Percentiles rank a stretch among this genome's conserved stretches.
phyloP scores from a whole-genome alignment of 2,888 invertebrate species.

The Stenodema calcarata region DNA sequence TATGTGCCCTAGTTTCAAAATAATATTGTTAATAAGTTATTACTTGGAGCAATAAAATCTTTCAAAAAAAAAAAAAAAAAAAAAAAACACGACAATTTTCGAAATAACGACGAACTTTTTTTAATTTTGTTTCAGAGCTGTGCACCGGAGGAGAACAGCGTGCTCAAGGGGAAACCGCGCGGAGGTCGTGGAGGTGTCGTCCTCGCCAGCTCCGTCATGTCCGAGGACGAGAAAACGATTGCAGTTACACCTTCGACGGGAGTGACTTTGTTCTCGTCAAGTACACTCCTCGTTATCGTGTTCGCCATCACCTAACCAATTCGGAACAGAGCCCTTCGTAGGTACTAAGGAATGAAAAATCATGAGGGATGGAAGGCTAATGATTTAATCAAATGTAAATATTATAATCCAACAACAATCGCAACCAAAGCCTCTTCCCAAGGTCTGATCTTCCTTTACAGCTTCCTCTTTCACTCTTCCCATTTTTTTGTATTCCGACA shows the following conservation, averaged over 20 bases:
- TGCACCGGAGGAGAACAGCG: slow-evolving; percentile 65
- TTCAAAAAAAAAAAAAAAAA: too few relatives aligned
- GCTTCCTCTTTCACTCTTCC: not conserved
- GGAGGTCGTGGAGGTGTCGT: slow-evolving; percentile 66
- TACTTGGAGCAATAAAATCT: too few relatives aligned
- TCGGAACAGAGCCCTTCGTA: not conserved
- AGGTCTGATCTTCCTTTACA: not conserved
- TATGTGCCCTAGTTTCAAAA: too few relatives aligned
- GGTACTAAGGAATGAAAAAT: not conserved
- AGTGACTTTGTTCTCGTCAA: not conserved
- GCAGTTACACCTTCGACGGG: slow-evolving; percentile 14
- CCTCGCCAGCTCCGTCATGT: slow-evolving; percentile 72
- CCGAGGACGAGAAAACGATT: slow-evolving; percentile 65
- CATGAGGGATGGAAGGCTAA: not conserved
- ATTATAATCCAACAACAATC: not conserved
- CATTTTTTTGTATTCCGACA: not conserved
- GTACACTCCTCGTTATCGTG: slow-evolving; percentile 18
- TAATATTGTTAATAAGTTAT: too few relatives aligned
- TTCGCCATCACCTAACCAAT: slow-evolving; percentile 35
- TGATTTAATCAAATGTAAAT: not conserved
- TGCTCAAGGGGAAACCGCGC: slow-evolving; percentile 58
- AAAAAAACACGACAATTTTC: too few relatives aligned
- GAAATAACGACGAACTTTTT: not conserved
- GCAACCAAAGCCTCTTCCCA: not conserved
- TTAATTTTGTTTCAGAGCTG: slow-evolving; percentile 59